Conservation (phyloP, 2,888 invertebrate species). For the Eupithecia pulchellata region DNA sequence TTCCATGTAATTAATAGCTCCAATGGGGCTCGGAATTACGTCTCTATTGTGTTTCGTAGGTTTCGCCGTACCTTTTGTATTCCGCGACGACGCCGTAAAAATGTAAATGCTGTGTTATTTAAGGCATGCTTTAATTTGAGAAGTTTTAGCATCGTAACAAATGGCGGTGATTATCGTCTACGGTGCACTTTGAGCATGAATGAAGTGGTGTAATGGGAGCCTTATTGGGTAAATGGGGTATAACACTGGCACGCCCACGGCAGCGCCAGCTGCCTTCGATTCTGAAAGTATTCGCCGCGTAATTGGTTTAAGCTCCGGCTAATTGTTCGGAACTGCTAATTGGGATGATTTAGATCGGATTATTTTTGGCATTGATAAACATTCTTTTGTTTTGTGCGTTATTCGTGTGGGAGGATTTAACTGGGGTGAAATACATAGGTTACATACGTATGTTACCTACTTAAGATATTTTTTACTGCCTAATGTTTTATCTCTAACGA, state of each 20-base stretch:
- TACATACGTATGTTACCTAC: no score
- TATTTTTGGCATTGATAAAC: conserved; percentile 11
- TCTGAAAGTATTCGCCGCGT: conserved; percentile 27
- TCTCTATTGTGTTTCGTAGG: conserved; percentile 3
- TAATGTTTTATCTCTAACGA: neutral
- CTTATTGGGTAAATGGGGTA: conserved; percentile 72
- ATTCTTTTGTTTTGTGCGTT: neutral
- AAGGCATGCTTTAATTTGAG: conserved; percentile 44
- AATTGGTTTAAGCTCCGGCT: conserved; percentile 28
- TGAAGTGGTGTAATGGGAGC: conserved; percentile 71
- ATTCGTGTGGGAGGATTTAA: neutral
- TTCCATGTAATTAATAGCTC: conserved; percentile 71
- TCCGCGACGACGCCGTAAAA: conserved; percentile 26
- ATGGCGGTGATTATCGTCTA: conserved; percentile 69
- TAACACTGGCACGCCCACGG: conserved; percentile 57
- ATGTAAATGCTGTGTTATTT: conserved; percentile 33
- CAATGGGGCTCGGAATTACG: conserved; percentile 49
- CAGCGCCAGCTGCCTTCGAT: conserved; percentile 48
- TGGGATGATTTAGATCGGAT: conserved; percentile 20
- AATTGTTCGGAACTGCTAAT: conserved; percentile 33
- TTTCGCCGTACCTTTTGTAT: conserved; percentile 1
- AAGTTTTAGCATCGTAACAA: conserved; percentile 59
- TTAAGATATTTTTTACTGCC: neutral
- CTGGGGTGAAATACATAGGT: no score
- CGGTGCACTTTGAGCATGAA: conserved; percentile 67